Evolutionary conservation across 2,888 invertebrate species (phyloP).

Genomic region (Drosophila antonietae): DNA sequence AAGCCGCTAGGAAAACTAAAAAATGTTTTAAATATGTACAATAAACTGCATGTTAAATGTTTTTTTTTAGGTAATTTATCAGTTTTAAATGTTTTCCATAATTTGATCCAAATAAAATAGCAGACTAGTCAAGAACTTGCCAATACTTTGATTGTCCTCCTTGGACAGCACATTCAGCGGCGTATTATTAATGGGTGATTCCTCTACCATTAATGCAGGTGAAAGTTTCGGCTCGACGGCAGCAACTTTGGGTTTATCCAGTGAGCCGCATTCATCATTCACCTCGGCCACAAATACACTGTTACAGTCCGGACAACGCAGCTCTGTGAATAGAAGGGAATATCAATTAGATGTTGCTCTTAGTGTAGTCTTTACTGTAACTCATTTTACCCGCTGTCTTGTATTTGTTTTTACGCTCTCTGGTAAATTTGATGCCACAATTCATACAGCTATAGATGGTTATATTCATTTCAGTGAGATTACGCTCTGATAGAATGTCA

Average conservation of each 20-base stretch:
- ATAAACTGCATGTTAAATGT: conserved; percentile 26
- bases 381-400: conserved; percentile 61
- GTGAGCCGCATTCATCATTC: conserved; percentile 69
- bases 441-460: conserved; percentile 87
- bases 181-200: conserved; percentile 48
- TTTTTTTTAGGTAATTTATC: neutral
- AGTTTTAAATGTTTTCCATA: conserved; percentile 24
- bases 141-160: conserved; percentile 80
- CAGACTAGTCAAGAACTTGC: conserved; percentile 65
- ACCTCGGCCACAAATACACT: conserved; percentile 86
- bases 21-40: conserved; percentile 35
- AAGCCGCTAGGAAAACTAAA: conserved; percentile 44
- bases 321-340: conserved; percentile 58
- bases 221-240: conserved; percentile 60
- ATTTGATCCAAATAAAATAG: conserved; percentile 33
- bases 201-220: conserved; percentile 76
- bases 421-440: conserved; percentile 87
- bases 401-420: conserved; percentile 83
- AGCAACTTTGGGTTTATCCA: conserved; percentile 53
- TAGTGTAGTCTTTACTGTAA: neutral
- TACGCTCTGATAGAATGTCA: conserved; percentile 85
- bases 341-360: neutral
- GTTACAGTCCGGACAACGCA: conserved; percentile 87
- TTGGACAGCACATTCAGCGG: conserved; percentile 42
- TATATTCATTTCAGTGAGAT: conserved; percentile 85